Base-by-base conservation (phyloP, 2,113 vertebrate species). In the Larimichthys polyactis region DNA sequence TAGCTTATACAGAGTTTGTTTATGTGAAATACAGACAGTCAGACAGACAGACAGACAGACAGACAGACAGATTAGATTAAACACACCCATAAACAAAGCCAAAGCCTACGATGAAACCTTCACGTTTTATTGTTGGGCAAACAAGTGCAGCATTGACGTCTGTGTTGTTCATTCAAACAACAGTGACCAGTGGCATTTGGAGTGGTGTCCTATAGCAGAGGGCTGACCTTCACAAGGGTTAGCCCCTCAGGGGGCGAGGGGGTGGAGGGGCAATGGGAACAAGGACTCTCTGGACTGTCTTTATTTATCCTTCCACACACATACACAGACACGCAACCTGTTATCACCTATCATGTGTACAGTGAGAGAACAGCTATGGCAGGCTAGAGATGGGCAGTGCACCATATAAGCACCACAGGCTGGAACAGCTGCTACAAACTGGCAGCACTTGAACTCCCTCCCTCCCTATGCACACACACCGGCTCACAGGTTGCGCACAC, bases 131-230 rank as follows among this genome's bases (percentile, higher is more conserved):
- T 94, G 90, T 94, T 90, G 89, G 79, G 82, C 70, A 91, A 93
- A 94, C 87, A 93, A 79, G 63, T 1, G 12, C 58, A 16, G 69
- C 65, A 55, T 5, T 66, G 79, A 72, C 17, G 16, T 75, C 71
- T 69, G 65, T 93, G 92, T 93, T 93, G 78, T 92, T 75, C 65
- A 74, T 91, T 87, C 57, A 91, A 92, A 92, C 91, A 93, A 62
- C 27, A 66, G 79, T 29, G 80, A 76, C 82, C 70, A 52, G 64
- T 76, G 83, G 81, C 71, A 90, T 91, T 90, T 86, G 75, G 66
- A 0, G 14, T n/a, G 55, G 74, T 68, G 78, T 83, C 72, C 79
- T 44, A 51, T 67, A 74, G 87, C 82, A 82, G 62, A 90, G 46
- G 2, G 48, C 51, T 84, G 90, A 93, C 92, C 91, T 92, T 92